phyloP scores from a whole-genome alignment of 1,140 invertebrate species.

The Brachionus rotundiformis region DNA sequence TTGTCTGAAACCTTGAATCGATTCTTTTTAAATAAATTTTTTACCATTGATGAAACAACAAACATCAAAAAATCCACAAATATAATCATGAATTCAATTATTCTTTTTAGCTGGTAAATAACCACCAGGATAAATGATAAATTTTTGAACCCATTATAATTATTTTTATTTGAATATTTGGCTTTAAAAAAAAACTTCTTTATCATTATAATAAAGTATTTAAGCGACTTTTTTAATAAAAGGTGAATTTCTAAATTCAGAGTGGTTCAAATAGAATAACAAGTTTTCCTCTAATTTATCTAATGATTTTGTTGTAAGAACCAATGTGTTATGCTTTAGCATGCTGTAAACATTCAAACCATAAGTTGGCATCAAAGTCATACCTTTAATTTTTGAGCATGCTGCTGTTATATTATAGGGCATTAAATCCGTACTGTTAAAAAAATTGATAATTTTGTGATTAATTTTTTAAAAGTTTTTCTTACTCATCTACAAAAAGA shows the following conservation, averaged over 20 bases:
- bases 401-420: slow-evolving; percentile 81
- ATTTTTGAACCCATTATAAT: background rate
- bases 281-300: slow-evolving; percentile 42
- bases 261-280: slow-evolving; percentile 23
- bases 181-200: background rate
- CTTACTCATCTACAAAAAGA: slow-evolving; percentile 78
- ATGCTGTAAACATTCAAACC: slow-evolving; percentile 59
- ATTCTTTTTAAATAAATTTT: background rate
- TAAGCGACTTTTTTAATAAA: slow-evolving; percentile 41
- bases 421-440: slow-evolving; percentile 76
- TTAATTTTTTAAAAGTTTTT: slow-evolving; percentile 65
- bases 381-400: slow-evolving; percentile 73
- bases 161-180: background rate
- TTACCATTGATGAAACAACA: background rate
- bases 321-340: slow-evolving; percentile 50
- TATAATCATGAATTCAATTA: background rate
- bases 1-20: background rate
- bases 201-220: background rate
- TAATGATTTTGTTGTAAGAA: slow-evolving; percentile 43
- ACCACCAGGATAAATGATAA: no score
- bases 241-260: slow-evolving; percentile 37
- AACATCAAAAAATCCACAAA: slow-evolving; percentile 14
- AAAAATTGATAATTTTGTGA: no score
- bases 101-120: background rate
- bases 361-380: slow-evolving; percentile 94